Evolutionary conservation across 1,140 invertebrate species (phyloP).

Genomic region (Eufriesea mexicana): DNA sequence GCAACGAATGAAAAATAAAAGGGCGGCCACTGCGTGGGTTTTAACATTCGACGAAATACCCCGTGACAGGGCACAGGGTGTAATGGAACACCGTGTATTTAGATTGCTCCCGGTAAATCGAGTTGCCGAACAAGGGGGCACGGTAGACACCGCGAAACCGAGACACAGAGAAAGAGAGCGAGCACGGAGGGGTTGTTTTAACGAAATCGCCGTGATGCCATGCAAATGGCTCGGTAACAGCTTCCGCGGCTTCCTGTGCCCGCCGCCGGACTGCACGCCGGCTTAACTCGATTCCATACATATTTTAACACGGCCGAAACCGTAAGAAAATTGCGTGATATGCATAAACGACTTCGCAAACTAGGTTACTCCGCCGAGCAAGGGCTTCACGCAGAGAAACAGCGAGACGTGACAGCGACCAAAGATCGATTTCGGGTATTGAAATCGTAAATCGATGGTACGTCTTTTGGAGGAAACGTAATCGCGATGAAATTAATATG

Average conservation of each 20-base stretch:
- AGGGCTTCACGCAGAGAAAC: background rate
- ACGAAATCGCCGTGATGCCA: constrained; percentile 77
- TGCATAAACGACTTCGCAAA: constrained; percentile 80
- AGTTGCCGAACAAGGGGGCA: constrained; percentile 48
- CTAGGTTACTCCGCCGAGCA: constrained; percentile 63
- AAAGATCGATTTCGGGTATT: no score
- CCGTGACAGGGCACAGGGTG: constrained; percentile 42
- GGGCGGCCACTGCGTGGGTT: constrained; percentile 28
- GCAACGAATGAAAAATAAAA: constrained; percentile 3
- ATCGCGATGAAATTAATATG: no score
- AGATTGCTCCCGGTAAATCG: constrained; percentile 68
- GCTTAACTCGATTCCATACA: constrained; percentile 82
- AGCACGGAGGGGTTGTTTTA: constrained; percentile 68
- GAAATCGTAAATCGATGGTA: no score
- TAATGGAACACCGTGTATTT: constrained; percentile 66
- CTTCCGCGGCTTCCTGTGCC: constrained; percentile 76
- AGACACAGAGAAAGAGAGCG: constrained; percentile 56
- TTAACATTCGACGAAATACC: constrained; percentile 56
- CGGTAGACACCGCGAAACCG: constrained; percentile 53
- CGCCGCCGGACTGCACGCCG: constrained; percentile 70
- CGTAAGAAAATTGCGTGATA: constrained; percentile 82
- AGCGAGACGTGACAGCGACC: no score
- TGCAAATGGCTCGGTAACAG: constrained; percentile 82
- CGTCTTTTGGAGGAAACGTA: no score
- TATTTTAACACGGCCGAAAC: constrained; percentile 82